Evolutionary conservation across 2,113 vertebrate species (phyloP).

Genomic region (Bos indicus): DNA sequence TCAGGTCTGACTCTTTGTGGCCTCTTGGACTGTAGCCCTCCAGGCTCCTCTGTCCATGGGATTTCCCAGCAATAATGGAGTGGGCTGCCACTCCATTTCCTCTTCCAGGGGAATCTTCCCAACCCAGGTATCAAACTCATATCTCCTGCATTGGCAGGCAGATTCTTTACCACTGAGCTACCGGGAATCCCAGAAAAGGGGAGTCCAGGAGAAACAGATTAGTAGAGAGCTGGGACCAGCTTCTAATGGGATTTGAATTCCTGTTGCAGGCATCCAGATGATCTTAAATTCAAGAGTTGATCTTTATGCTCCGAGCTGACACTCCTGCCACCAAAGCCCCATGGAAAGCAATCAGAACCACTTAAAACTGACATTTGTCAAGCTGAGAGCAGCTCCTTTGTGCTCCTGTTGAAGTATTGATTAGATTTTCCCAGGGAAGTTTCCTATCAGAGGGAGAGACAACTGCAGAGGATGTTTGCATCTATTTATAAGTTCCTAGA

Average conservation of each 20-base stretch:
- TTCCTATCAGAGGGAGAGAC: background rate
- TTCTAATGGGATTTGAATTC: background rate
- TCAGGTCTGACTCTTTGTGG: background rate
- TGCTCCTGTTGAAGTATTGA: background rate
- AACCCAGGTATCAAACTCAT: background rate
- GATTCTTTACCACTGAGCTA: background rate
- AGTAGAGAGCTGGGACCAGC: background rate
- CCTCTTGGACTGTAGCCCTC: background rate
- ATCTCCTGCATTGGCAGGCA: background rate
- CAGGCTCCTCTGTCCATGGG: background rate
- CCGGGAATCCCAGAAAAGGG: background rate
- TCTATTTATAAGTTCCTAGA: background rate
- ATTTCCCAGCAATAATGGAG: background rate
- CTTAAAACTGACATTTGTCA: constrained; percentile 38
- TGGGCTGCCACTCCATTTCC: background rate
- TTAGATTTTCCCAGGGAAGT: constrained; percentile 20
- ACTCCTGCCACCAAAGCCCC: background rate
- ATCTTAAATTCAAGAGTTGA: background rate
- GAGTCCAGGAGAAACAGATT: background rate
- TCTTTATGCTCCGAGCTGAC: background rate
- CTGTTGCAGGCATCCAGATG: background rate
- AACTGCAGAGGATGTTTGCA: background rate
- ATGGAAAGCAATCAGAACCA: constrained; percentile 1
- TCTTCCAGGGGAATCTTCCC: background rate
- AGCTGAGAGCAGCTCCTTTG: background rate